These are phyloP conservation scores for Samia ricini DNA, from an alignment of 1,140 invertebrate species.

Conservation along the genomic window DNA sequence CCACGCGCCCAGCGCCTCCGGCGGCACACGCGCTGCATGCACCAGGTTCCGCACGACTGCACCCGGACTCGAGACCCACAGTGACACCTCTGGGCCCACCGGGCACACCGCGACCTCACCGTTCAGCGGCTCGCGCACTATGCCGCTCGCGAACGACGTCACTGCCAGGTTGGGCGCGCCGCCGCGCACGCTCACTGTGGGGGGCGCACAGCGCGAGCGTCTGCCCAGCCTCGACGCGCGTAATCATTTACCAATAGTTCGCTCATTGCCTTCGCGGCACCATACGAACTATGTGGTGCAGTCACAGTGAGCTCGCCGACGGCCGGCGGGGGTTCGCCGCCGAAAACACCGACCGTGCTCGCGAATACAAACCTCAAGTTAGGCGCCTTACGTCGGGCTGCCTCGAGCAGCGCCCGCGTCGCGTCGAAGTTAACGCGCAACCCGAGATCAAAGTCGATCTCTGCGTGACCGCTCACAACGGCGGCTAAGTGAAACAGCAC, in stretches of 20 bases:
- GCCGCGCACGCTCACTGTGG: constrained; percentile 56
- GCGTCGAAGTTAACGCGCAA: constrained; percentile 56
- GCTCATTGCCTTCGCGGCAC: constrained; percentile 53
- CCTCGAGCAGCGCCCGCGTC: constrained; percentile 47
- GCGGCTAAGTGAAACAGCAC: constrained; percentile 59
- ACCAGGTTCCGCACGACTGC: constrained; percentile 43
- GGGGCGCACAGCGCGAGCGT: constrained; percentile 44
- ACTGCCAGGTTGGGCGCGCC: constrained; percentile 52
- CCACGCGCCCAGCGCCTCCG: constrained; percentile 29
- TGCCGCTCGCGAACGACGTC: constrained; percentile 58
- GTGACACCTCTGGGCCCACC: constrained; percentile 30
- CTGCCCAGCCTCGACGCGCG: constrained; percentile 45
- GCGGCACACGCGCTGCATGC: constrained; percentile 36
- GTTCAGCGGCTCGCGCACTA: constrained; percentile 59
- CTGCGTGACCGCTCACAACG: constrained; percentile 58
- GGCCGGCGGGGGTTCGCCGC: constrained; percentile 43
- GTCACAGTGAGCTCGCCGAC: constrained; percentile 40
- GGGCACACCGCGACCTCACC: constrained; percentile 43
- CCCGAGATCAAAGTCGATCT: constrained; percentile 58
- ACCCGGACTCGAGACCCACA: constrained; percentile 54
- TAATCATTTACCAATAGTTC: constrained; percentile 63
- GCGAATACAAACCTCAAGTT: constrained; percentile 44
- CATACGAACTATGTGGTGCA: constrained; percentile 57
- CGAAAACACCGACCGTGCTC: constrained; percentile 54
- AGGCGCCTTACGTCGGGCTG: constrained; percentile 29